Evolutionary conservation across 2,888 invertebrate genomes (phyloP), one percentile per base, ranked within the genome.

Genomic region (Laspeyria flexula): DNA sequence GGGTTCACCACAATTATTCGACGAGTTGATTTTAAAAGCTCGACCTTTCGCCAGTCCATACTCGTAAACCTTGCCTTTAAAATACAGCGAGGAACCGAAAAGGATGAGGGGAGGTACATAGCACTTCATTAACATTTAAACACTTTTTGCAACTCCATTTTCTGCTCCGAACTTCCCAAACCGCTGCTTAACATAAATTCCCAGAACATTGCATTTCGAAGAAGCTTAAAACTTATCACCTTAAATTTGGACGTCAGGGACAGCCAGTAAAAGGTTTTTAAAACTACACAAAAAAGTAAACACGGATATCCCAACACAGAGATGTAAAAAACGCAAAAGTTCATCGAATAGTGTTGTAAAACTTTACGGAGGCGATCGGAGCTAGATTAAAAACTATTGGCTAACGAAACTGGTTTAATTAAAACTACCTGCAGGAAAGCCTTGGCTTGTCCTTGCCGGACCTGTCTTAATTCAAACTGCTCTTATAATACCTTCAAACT

Each of bases 321-420:
- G 55, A 45, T 52, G 40, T 55, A 44, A 35, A 47, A 38, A 33
- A 33, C 38, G 38, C 27, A 11, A 15, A 35, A 65, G 35, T 60
- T 64, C 23, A 9, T n/a, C 9, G 16, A 41, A 41, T 47, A 46
- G 30, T 27, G 35, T 46, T 54, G 57, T 54, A 50, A 55, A 67
- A 65, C 60, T 64, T 62, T 46, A 44, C 44, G 44, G 55, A 46
- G 60, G 57, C 60, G 62, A 64, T 65, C 53, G 41, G 42, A 29
- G 44, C 48, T 54, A 66, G 78, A 77, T 82, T 78, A 79, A 80
- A 83, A 83, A 81, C 78, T 79, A 81, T 73, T 71, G 74, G 69
- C 52, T 71, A 75, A 74, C 76, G 73, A 75, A 70, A 65, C 60
- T 44, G 67, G 64, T 66, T 79, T 81, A 77, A 82, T 81, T 81